Percentiles rank a stretch among this genome's conserved stretches.
These are phyloP conservation scores for Vanacampus margaritifer DNA, from an alignment of 2,113 vertebrate genomes.

Conservation along the genomic window DNA sequence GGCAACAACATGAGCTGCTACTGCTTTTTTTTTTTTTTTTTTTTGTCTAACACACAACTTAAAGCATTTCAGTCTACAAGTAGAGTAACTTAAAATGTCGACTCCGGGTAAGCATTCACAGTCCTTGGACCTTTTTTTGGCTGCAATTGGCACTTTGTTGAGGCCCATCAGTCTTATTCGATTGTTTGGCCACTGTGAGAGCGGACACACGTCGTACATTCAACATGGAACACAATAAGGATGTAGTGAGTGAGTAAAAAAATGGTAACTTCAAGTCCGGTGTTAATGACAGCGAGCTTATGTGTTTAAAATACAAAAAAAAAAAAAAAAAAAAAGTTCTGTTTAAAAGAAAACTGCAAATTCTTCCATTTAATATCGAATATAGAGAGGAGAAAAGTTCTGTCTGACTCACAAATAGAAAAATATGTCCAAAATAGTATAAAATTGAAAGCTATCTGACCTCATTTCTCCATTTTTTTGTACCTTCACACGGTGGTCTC, in stretches of 20 bases:
- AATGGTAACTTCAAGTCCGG: conserved; percentile 39
- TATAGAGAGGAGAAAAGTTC: conserved; percentile 24
- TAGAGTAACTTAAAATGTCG: conserved; percentile 28
- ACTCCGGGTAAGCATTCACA: conserved; percentile 31
- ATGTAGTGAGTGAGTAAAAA: conserved; percentile 47
- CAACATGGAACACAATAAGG: conserved; percentile 43
- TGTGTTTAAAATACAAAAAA: conserved; percentile 32
- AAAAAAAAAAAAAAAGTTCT: not conserved
- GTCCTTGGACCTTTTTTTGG: conserved; percentile 18
- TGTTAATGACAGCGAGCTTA: conserved; percentile 33
- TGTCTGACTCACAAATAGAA: conserved; percentile 10
- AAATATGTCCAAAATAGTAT: conserved; percentile 27
- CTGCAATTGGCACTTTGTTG: conserved; percentile 23
- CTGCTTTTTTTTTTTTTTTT: conserved; percentile 5
- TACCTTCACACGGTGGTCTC: conserved; percentile 92
- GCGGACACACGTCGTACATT: conserved; percentile 46
- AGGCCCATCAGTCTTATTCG: conserved; percentile 21
- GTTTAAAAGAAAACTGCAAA: conserved; percentile 5
- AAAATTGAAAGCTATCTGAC: conserved; percentile 60
- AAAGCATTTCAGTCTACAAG: conserved; percentile 40
- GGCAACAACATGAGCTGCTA: conserved; percentile 20
- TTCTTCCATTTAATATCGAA: conserved; percentile 25
- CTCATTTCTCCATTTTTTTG: conserved; percentile 27
- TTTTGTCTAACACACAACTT: conserved; percentile 25
- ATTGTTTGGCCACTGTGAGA: conserved; percentile 13